These are phyloP conservation scores for Drosophila siamana DNA, from an alignment of 2,888 invertebrate genomes.

Conservation along the genomic window DNA sequence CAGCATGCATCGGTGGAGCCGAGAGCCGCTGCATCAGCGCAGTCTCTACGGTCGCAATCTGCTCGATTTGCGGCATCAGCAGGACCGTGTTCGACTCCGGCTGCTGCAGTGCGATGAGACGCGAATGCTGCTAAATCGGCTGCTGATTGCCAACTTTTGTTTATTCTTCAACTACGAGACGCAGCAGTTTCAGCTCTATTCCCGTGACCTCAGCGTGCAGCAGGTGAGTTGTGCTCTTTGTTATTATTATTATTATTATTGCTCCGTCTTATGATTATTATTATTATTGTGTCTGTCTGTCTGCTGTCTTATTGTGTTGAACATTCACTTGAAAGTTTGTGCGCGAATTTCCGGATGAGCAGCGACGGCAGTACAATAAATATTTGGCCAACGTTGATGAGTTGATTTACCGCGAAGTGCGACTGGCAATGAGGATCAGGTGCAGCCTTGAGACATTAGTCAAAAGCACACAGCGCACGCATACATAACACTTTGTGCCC, in stretches of 20 bases:
- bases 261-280: constrained; percentile 15
- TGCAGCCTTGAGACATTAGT: constrained; percentile 32
- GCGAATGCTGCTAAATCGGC: constrained; percentile 74
- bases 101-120: constrained; percentile 80
- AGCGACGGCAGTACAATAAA: constrained; percentile 86
- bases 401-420: constrained; percentile 77
- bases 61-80: constrained; percentile 81
- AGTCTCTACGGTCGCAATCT: constrained; percentile 85
- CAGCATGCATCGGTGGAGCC: constrained; percentile 90
- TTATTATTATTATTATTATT: constrained; percentile 11
- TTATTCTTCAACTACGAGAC: constrained; percentile 79
- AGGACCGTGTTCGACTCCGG: constrained; percentile 76
- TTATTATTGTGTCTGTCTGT: constrained; percentile 2
- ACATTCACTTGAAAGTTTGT: constrained; percentile 68
- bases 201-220: constrained; percentile 70
- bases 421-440: constrained; percentile 82
- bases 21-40: constrained; percentile 91
- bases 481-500: not conserved
- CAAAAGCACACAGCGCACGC: not conserved
- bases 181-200: constrained; percentile 66
- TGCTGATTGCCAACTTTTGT: constrained; percentile 82
- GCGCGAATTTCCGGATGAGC: constrained; percentile 82
- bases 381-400: constrained; percentile 85
- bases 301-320: constrained; percentile 26
- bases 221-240: constrained; percentile 62